A percentile compares a stretch with the other conserved stretches of the same genome.
phyloP scores from a whole-genome alignment of 2,113 vertebrate species.

The Pelusios castaneus region DNA sequence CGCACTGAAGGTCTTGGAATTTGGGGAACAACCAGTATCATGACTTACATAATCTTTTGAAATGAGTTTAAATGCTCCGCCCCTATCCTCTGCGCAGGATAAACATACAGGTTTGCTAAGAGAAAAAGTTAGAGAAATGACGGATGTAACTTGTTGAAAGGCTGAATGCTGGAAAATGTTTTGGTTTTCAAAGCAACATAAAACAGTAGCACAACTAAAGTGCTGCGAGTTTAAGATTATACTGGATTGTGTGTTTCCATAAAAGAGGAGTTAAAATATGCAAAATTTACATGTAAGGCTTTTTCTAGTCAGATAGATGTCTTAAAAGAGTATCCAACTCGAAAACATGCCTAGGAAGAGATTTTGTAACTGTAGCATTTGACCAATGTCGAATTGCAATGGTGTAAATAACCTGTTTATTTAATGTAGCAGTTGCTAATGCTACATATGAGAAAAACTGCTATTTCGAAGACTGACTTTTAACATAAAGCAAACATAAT shows the following conservation, averaged over 20 bases:
- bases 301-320: background rate
- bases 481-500: background rate
- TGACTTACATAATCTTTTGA: background rate
- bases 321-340: background rate
- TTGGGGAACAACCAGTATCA: background rate
- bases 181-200: accelerated
- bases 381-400: background rate
- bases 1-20: background rate
- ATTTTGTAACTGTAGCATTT: background rate
- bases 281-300: accelerated
- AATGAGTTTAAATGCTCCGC: background rate
- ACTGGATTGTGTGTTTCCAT: background rate
- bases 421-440: background rate
- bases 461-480: background rate
- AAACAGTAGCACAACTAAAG: background rate
- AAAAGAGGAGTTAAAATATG: background rate
- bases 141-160: background rate
- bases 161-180: too few species aligned
- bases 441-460: background rate
- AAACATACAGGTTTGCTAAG: background rate
- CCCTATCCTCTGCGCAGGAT: background rate
- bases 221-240: background rate
- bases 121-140: background rate
- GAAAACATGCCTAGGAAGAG: background rate
- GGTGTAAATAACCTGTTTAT: background rate